Conservation (phyloP, 2,888 invertebrate species). For the Trachelus tabidus region DNA sequence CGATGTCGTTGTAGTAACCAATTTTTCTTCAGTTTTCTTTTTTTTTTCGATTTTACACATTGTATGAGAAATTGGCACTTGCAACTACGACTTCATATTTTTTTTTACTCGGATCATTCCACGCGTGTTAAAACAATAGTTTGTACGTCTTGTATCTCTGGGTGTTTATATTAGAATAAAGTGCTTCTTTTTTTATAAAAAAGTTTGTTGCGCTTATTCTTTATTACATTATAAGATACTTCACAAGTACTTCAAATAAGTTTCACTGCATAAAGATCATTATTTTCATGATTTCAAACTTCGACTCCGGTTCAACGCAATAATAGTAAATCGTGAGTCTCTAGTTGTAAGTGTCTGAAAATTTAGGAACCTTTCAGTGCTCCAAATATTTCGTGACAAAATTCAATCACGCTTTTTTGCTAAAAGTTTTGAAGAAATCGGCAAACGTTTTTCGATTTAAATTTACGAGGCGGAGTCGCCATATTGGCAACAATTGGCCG, state of each 20-base stretch:
- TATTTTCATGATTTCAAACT: not conserved
- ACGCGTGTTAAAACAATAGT: not conserved
- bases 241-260: not conserved
- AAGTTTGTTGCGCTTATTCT: not conserved
- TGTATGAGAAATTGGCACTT: not conserved
- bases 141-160: not conserved
- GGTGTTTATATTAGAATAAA: constrained; percentile 13
- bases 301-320: not conserved
- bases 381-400: not conserved
- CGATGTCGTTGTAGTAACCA: not conserved
- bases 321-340: not conserved
- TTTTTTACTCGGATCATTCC: not conserved
- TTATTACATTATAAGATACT: not conserved
- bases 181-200: constrained; percentile 1
- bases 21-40: not conserved
- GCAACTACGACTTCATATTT: not conserved
- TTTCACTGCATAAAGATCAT: not conserved
- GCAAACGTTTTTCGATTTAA: not conserved
- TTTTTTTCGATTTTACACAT: not conserved
- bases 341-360: not conserved
- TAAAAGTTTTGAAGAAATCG: not conserved
- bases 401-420: not conserved
- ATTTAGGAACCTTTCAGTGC: not conserved
- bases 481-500: not conserved
- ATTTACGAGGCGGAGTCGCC: not conserved